phyloP scores from a whole-genome alignment of 2,797 vertebrate genomes.

The Oryzias dopingdopingensis region DNA sequence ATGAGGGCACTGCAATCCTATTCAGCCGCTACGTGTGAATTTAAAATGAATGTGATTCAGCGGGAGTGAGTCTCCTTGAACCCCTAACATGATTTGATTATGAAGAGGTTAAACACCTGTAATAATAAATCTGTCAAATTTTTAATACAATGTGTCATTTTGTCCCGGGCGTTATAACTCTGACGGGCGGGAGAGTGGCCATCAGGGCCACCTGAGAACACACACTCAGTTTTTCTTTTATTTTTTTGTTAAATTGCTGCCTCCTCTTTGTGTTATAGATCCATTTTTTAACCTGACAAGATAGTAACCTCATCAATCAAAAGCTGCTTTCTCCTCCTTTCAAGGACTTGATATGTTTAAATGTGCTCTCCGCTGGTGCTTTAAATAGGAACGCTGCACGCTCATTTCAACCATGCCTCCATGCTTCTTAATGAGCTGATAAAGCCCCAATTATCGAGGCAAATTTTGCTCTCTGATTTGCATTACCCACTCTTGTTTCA shows the following conservation, averaged over 20 bases:
- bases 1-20: slow-evolving; percentile 21
- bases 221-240: slow-evolving; percentile 45
- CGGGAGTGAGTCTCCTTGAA: slow-evolving; percentile 62
- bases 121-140: slow-evolving; percentile 73
- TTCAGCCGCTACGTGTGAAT: slow-evolving; percentile 30
- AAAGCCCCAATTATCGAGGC: slow-evolving; percentile 68
- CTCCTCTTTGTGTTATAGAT: slow-evolving; percentile 50
- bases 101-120: slow-evolving; percentile 71
- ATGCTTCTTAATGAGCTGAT: slow-evolving; percentile 73
- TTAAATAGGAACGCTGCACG: slow-evolving; percentile 60
- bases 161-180: slow-evolving; percentile 42
- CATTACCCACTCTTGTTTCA: slow-evolving; percentile 58
- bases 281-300: slow-evolving; percentile 57
- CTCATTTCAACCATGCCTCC: slow-evolving; percentile 62
- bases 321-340: slow-evolving; percentile 46
- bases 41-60: slow-evolving; percentile 66
- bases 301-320: slow-evolving; percentile 69
- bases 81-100: slow-evolving; percentile 64
- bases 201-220: slow-evolving; percentile 59
- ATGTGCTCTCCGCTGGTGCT: slow-evolving; percentile 52
- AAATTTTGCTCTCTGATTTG: slow-evolving; percentile 70
- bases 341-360: slow-evolving; percentile 62
- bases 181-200: slow-evolving; percentile 50
- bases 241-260: slow-evolving; percentile 56
- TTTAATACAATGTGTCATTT: slow-evolving; percentile 67